Conservation (phyloP, 2,888 invertebrate genomes). For the Acrobasis repandana region DNA sequence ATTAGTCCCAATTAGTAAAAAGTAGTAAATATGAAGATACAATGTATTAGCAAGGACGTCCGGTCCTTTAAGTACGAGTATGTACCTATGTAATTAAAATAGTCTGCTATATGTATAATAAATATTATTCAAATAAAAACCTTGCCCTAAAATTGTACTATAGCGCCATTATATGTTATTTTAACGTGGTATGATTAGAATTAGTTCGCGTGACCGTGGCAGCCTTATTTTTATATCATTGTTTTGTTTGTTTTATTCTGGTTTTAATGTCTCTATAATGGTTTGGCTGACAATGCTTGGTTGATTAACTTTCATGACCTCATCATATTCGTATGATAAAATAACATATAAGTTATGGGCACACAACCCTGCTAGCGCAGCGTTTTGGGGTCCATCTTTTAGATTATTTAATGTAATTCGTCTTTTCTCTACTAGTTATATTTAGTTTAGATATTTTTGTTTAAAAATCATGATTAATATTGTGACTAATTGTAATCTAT, state of each 20-base stretch:
- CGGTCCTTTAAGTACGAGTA: too few relatives aligned
- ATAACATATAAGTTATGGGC: too few relatives aligned
- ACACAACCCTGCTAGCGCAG: too few relatives aligned
- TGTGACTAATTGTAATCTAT: too few relatives aligned
- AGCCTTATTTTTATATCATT: constrained; percentile 1
- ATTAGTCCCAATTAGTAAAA: too few relatives aligned
- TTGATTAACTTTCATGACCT: neutral
- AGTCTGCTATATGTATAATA: neutral
- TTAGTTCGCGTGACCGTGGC: constrained; percentile 16
- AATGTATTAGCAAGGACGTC: too few relatives aligned
- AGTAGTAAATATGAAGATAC: too few relatives aligned
- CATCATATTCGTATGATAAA: neutral
- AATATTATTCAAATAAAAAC: constrained; percentile 1
- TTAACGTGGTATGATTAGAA: constrained; percentile 5
- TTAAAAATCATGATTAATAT: too few relatives aligned
- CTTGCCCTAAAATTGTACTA: constrained; percentile 1
- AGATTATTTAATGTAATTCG: too few relatives aligned
- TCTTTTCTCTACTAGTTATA: too few relatives aligned
- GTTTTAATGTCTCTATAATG: neutral
- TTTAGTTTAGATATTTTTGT: too few relatives aligned
- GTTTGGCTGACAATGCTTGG: neutral
- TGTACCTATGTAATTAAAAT: neutral
- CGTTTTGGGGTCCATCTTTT: too few relatives aligned
- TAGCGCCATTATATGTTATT: constrained; percentile 8
- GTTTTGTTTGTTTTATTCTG: constrained; percentile 1